These are phyloP conservation scores for Trachemys scripta DNA, from an alignment of 2,113 vertebrate species.

Conservation along the genomic window DNA sequence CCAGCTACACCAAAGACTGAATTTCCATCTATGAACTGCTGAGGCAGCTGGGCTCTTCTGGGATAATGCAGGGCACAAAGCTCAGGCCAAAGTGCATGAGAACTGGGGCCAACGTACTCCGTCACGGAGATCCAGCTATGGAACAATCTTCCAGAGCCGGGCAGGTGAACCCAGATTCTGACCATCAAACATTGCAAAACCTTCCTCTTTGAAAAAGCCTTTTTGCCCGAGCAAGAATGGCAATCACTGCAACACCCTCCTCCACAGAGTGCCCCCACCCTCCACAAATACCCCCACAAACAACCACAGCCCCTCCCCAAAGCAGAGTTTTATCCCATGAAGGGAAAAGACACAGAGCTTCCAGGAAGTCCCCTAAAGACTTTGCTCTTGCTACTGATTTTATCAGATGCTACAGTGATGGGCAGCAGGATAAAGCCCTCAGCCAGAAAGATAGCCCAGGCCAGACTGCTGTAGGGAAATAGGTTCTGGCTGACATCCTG, in stretches of 20 bases:
- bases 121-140: neutral
- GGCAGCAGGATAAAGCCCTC: neutral
- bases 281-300: neutral
- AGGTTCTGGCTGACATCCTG: neutral
- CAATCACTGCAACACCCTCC: neutral
- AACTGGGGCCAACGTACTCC: neutral
- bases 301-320: neutral
- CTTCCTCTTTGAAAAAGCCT: neutral
- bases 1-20: neutral
- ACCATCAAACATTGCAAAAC: neutral
- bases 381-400: neutral
- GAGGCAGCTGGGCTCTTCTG: neutral
- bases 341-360: neutral
- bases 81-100: neutral
- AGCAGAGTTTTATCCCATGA: neutral
- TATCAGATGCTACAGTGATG: neutral
- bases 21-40: neutral
- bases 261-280: too few relatives aligned
- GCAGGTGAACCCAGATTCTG: neutral
- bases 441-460: neutral
- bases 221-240: neutral
- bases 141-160: neutral
- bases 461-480: neutral
- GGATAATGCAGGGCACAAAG: neutral
- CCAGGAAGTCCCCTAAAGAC: neutral